Evolutionary conservation across 2,113 vertebrate genomes (phyloP), one percentile per base, ranked within the genome.

Genomic region (Xenopus borealis): DNA sequence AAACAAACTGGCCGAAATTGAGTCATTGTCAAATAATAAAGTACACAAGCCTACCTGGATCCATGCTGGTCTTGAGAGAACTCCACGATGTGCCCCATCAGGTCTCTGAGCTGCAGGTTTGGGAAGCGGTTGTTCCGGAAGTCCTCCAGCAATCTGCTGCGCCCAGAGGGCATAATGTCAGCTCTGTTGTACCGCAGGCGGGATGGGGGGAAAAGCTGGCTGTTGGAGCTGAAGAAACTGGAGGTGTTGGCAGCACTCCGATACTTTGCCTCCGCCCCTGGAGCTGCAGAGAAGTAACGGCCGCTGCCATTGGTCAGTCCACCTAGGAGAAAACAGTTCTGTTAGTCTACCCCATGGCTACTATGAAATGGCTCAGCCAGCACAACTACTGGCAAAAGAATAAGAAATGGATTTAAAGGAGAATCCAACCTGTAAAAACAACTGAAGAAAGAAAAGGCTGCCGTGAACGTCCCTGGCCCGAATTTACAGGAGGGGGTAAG

Each of bases 51-150:
- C 78, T 86, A 98, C 96, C 96, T 96, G 82, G 96, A 98, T 70
- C 96, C 96, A 63, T 98, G 96, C 80, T 98, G 96, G 85, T 98
- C 96, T 88, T 98, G 96, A 73, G 96, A 97, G 86, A 98, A 98
- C 74, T 98, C 96, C 83, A 98, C 95, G 88, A 98, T 98, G 86
- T 98, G 96, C 66, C 96, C 96, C 11, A 95, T 90, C 78, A 98
- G 90, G 83, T 98, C 96, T 78, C 96, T 94, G 45, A 98, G 91
- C 14, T 98, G 96, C 23, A 98, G 94, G 80, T 98, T 98, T 33
- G 96, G 96, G 84, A 98, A 98, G 59, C 96, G 96, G 83, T 98
- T 98, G 83, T 98, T 98, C 80, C 96, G 90, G 86, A 98, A 98
- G 86, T 98, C 96, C 84, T 98, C 96, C 78, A 98, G 83, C 40